These are phyloP conservation scores for Platorchestia sp. DNA, from an alignment of 1,140 invertebrate genomes.

Conservation along the genomic window DNA sequence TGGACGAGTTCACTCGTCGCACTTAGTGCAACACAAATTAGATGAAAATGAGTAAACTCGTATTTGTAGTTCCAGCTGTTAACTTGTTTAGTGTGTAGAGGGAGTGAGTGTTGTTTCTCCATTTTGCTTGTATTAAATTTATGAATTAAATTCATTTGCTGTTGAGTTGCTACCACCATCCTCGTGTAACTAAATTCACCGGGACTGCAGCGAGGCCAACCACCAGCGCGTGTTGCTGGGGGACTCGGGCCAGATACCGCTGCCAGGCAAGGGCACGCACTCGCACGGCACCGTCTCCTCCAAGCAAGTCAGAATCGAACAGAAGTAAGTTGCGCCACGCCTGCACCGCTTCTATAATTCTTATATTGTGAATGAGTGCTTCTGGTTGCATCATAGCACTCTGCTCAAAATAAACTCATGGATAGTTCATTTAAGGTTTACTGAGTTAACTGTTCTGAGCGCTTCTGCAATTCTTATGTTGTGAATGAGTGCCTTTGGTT, in stretches of 20 bases:
- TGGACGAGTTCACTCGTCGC: too few relatives aligned
- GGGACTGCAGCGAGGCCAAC: constrained; percentile 80
- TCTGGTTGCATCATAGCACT: neutral
- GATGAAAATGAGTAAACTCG: too few relatives aligned
- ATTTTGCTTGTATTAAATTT: too few relatives aligned
- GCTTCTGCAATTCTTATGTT: neutral
- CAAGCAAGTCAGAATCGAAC: constrained; percentile 83
- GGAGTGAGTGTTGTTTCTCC: too few relatives aligned
- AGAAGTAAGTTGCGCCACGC: constrained; percentile 68
- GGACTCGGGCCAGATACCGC: constrained; percentile 90
- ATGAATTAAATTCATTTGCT: too few relatives aligned
- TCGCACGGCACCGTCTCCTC: constrained; percentile 81
- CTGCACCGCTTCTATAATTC: neutral
- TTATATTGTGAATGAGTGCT: neutral
- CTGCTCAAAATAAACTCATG: neutral
- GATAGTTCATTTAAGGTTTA: neutral
- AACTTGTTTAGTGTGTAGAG: too few relatives aligned
- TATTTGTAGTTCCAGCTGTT: too few relatives aligned
- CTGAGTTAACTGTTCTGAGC: neutral
- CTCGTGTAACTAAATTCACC: neutral
- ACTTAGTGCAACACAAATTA: too few relatives aligned
- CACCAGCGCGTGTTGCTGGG: constrained; percentile 84
- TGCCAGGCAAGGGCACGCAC: constrained; percentile 79
- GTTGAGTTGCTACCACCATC: too few relatives aligned
- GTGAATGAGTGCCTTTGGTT: neutral